Evolutionary conservation across 2,888 invertebrate species (phyloP).

Genomic region (Tenthredo scrophulariae): DNA sequence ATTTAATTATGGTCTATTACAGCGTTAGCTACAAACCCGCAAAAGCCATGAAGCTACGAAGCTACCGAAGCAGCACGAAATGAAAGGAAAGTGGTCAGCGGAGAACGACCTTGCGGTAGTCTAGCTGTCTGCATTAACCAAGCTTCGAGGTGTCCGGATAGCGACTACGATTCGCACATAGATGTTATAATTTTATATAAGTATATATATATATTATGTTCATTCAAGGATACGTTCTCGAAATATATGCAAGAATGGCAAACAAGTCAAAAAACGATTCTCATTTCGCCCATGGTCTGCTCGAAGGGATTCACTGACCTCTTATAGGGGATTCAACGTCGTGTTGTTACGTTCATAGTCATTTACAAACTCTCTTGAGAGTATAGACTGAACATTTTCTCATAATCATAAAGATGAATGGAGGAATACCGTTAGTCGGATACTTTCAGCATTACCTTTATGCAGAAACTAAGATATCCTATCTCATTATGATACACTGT

Average conservation of each 20-base stretch:
- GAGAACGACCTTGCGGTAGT: constrained; percentile 51
- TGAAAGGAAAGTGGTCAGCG: constrained; percentile 52
- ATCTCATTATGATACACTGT: neutral
- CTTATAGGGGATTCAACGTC: neutral
- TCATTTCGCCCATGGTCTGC: neutral
- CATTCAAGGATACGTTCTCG: constrained; percentile 15
- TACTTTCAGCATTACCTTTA: neutral
- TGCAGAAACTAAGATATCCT: neutral
- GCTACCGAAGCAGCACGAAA: constrained; percentile 48
- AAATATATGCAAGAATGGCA: neutral
- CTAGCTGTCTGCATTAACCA: constrained; percentile 42
- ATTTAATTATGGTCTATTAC: neutral
- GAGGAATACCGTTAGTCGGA: constrained; percentile 1
- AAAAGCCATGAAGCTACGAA: constrained; percentile 29
- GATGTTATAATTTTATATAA: neutral
- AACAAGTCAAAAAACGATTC: constrained; percentile 10
- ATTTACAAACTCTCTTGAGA: neutral
- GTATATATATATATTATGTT: constrained; percentile 5
- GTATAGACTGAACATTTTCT: neutral
- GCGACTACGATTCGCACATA: constrained; percentile 23
- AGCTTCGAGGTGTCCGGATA: constrained; percentile 33
- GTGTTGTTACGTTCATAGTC: neutral
- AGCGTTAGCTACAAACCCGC: constrained; percentile 12
- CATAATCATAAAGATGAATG: constrained; percentile 12
- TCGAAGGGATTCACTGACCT: neutral